A percentile compares a stretch with the other conserved stretches of the same genome.
Conservation (phyloP, 2,888 invertebrate species). For the Neoitamus cyanurus region DNA sequence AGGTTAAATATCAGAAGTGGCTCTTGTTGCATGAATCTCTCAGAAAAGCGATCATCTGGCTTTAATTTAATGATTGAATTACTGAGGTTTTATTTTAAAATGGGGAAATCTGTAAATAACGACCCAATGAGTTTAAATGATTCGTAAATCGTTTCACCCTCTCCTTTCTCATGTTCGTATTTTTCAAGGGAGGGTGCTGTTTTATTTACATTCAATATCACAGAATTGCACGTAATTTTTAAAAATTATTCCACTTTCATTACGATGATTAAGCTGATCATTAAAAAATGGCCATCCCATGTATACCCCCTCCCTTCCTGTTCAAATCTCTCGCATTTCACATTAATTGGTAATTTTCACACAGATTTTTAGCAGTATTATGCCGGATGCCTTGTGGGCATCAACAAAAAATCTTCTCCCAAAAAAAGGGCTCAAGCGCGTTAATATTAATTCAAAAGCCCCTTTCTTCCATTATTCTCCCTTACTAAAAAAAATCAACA, state of each 20-base stretch:
- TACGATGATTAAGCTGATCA: neutral
- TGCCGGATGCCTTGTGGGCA: neutral
- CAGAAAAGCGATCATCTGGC: neutral
- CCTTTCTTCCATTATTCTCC: neutral
- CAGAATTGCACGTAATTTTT: neutral
- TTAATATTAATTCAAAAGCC: neutral
- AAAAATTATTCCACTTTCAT: neutral
- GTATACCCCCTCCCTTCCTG: neutral
- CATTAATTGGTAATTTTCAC: neutral
- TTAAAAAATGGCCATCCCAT: neutral
- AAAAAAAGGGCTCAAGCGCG: neutral
- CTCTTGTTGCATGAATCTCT: neutral
- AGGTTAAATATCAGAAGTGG: neutral
- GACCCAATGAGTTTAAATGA: neutral
- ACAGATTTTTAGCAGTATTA: neutral
- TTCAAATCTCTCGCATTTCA: neutral
- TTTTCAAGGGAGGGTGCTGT: neutral
- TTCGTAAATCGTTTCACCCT: neutral
- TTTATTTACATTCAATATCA: neutral
- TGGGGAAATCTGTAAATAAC: neutral
- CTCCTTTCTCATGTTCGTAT: neutral
- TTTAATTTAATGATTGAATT: neutral
- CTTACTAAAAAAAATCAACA: neutral
- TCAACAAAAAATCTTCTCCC: neutral
- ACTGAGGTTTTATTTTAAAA: neutral